Evolutionary conservation across 1,140 invertebrate species (phyloP), one percentile per base, ranked within the genome.

Genomic region (Caenorhabditis tropicalis): DNA sequence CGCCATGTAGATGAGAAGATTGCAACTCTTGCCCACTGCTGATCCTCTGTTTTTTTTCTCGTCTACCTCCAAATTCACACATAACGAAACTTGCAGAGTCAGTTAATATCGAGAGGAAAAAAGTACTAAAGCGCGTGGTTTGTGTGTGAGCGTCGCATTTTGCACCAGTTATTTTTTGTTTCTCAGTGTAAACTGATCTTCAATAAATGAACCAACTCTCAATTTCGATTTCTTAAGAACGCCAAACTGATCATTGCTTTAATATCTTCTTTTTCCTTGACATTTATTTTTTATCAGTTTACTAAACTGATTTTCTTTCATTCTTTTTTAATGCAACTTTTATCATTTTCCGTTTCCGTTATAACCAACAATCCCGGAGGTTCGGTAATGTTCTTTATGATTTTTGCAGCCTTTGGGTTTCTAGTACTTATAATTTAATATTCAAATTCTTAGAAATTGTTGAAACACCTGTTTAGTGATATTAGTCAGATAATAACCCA

Each of bases 1-100:
- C 36, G 65, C 7, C 65, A 39, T 74, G 65, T 46, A 74, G 65
- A 74, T 74, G 36, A 43, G n/a, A 21, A 27, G 29, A 65, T 65
- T 65, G 31, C 31, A 65, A 65, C 58, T 65, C 58, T 60, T 5
- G 31, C 2, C 19, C 29, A 2, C 12, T 36, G 29, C 29, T 19
- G 29, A 19, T 56, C 10, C 58, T 27, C 6, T 74, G 21, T 10
- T 46, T 24, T 46, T 46, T 74, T 43, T 43, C 24, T 6, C 29
- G 19, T 19, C 12, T 65, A 2, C 19, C n/a, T 3, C 15, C 15
- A 4, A 36, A 65, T 65, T 65, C 58, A 19, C 58, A 65, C 58
- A 65, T 24, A 58, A 58, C 1, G 16, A 58, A 1, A 33, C 31
- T 65, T 29, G 19, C 43, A 43, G 24, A 65, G 33, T 65, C 58